Evolutionary conservation across 2,113 vertebrate species (phyloP), one percentile per base, ranked within the genome.

Genomic region (Xiphophorus maculatus): DNA sequence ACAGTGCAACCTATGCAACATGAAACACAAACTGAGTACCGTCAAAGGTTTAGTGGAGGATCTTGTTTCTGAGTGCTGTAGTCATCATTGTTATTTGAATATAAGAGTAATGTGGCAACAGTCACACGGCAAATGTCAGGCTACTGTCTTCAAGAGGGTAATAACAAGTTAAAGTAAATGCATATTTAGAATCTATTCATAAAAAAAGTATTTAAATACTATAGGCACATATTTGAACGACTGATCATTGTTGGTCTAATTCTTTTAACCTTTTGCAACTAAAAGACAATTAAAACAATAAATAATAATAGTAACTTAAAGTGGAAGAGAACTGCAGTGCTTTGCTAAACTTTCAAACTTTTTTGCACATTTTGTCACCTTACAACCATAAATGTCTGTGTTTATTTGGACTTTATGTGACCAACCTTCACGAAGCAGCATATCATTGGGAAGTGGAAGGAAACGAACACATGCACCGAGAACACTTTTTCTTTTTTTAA

Each of bases 11-110:
- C 77, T 88, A 86, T 81, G 75, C 85, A 84, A 75, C 74, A 28
- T 76, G 80, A 88, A 83, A 90, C 80, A 77, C 63, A 87, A 90
- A 82, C 90, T 61, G 88, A 78, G 77, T 27, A 76, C 79, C 77
- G 81, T 66, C 81, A 79, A 74, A 62, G 62, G 27, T 83, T 84
- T 82, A 78, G 33, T 33, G 29, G 13, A 51, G 77, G 80, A 70
- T 92, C 76, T 51, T 8, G 77, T 90, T 81, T 87, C 84, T 28
- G 61, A 54, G 25, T 35, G 63, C 29, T 82, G 84, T 84, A 79
- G 83, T 62, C 77, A 32, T 40, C 76, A 77, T 80, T 75, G 70
- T 82, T 79, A 37, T 83, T 79, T 81, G 76, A 77, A 71, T 77
- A 70, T 84, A 64, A 40, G 3, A 67, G 25, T 70, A 82, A 51